Conservation (phyloP, 2,888 invertebrate genomes). For the Sphaerophoria rueppellii region DNA sequence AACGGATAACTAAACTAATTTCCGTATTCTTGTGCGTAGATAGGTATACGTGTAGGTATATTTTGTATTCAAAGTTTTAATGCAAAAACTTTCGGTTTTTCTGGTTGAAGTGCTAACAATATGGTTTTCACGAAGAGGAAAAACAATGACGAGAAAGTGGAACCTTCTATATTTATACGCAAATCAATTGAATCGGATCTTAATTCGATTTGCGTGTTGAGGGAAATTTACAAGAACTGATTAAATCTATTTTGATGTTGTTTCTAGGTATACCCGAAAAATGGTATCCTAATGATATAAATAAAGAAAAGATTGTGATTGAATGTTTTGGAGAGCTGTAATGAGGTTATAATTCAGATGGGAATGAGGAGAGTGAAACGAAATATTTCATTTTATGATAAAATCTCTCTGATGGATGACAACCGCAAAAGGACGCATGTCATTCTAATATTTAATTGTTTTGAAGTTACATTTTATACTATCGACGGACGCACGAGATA, state of each 20-base stretch:
- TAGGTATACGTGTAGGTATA: too few species aligned
- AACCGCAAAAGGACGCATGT: too few species aligned
- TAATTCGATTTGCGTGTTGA: constrained; percentile 63
- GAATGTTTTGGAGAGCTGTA: neutral
- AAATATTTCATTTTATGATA: neutral
- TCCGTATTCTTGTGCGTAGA: constrained; percentile 15
- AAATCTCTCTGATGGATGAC: too few species aligned
- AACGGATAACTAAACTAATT: constrained; percentile 42
- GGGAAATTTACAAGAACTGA: constrained; percentile 34
- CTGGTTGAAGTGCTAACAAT: neutral
- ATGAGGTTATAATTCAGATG: neutral
- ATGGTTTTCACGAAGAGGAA: neutral
- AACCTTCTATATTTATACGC: neutral
- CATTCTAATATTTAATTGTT: too few species aligned
- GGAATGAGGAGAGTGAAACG: neutral
- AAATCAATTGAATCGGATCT: constrained; percentile 43
- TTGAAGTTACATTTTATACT: too few species aligned
- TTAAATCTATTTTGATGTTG: constrained; percentile 48
- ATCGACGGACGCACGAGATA: too few species aligned
- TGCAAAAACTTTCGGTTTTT: neutral
- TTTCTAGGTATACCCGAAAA: neutral
- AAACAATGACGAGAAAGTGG: neutral
- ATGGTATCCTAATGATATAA: neutral
- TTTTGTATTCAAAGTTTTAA: neutral
- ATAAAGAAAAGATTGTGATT: neutral